Base-by-base conservation (phyloP, 2,797 vertebrate species). In the Onychomys arenicola region DNA sequence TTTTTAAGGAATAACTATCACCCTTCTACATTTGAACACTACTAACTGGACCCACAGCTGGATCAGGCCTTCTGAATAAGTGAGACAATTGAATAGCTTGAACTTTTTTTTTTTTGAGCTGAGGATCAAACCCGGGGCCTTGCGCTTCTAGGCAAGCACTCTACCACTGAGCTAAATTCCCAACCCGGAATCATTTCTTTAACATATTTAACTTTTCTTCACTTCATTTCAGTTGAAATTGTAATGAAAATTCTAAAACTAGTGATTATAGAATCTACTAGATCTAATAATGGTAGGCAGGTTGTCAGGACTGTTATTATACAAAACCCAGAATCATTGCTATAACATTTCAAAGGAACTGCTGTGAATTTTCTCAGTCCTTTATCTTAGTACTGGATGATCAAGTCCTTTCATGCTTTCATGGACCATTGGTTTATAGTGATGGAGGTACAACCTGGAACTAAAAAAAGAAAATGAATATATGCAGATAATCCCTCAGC, bases 191-290 rank as follows among this genome's bases (percentile, higher is more conserved):
- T 85, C 21, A 86, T 85, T 83, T 89, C 5, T 95, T 97, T 88
- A 97, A 61, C 17, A 40, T 82, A 88, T 57, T 77, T 92, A 86
- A 59, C 32, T 93, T 95, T 40, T 87, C 57, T 92, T 96, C 65
- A 40, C 61, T 93, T 96, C 78, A 40, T 91, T 97, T 94, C 61
- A 65, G 52, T 87, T 75, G 57, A 88, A 89, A 75, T 92, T 95
- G 37, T 94, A 94, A 77, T 83, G n/a, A 32, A 92, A 37, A 94
- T 63, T 92, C 43, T 78, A 46, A 37, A 83, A 57, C 90, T 97
- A 87, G 67, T 87, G 63, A 37, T 91, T 96, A 88, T 96, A 59
- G 57, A 61, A 69, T 80, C 43, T 0, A 0, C 67, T 65, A 78
- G 21, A 75, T 3, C 87, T 55, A 61, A 67, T 61, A 25, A 16